Evolutionary conservation across 92 coral and sea anemone species (phyloP).

Genomic region (Micromussa lordhowensis): DNA sequence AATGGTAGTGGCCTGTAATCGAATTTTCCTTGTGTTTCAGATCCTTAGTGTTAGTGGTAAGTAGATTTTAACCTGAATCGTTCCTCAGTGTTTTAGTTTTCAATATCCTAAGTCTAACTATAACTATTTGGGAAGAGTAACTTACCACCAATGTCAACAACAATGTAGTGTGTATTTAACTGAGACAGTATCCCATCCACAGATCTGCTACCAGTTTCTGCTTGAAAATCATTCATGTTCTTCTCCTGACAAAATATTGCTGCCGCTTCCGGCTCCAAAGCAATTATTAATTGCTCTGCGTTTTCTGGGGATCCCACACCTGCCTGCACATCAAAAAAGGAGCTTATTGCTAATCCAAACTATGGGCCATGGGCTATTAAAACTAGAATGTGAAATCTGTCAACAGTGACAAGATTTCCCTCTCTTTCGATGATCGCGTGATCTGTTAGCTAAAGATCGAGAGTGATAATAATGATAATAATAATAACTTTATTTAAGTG

Average conservation of each 20-base stretch:
- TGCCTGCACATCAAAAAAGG: neutral
- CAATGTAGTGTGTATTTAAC: neutral
- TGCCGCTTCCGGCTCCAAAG: constrained; percentile 9
- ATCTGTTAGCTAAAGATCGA: no score
- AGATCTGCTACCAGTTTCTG: neutral
- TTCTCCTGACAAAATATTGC: constrained; percentile 24
- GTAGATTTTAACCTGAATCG: no score
- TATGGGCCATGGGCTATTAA: neutral
- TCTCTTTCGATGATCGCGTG: no score
- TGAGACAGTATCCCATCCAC: neutral
- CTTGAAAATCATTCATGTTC: neutral
- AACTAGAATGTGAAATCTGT: no score
- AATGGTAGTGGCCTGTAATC: no score
- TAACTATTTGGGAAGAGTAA: neutral
- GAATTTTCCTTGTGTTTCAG: no score
- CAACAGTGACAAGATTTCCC: no score
- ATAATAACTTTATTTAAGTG: no score
- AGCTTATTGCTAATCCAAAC: neutral
- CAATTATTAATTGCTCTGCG: constrained; percentile 27
- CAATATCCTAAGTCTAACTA: neutral
- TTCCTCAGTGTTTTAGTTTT: neutral
- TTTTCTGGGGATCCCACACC: neutral
- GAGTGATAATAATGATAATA: no score
- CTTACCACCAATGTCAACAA: constrained; percentile 2
- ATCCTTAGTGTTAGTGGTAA: no score